Percentiles rank a stretch among this genome's conserved stretches.
These are phyloP conservation scores for Catocala nupta DNA, from an alignment of 2,888 invertebrate genomes.

Conservation along the genomic window DNA sequence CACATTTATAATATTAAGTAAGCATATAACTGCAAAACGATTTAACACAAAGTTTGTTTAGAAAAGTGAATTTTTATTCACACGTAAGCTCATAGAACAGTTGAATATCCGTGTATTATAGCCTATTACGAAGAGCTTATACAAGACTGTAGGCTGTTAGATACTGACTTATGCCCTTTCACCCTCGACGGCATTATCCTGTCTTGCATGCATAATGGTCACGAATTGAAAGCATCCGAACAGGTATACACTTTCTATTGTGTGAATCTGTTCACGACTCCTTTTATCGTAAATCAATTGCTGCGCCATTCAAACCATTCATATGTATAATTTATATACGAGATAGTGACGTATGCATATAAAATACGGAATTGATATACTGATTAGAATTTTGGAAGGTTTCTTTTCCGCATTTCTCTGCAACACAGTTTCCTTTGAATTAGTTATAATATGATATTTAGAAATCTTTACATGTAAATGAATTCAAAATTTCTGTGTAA, in stretches of 20 bases:
- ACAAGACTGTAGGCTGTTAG: constrained; percentile 16
- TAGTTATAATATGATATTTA: constrained; percentile 1
- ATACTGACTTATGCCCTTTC: constrained; percentile 50
- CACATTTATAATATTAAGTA: no score
- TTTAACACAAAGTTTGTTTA: no score
- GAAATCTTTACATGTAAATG: not conserved
- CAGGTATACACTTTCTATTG: constrained; percentile 59
- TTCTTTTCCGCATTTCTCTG: constrained; percentile 37
- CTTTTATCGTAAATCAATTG: constrained; percentile 48
- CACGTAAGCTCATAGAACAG: no score
- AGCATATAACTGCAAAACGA: no score
- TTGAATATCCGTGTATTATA: not conserved
- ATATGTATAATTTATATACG: constrained; percentile 21
- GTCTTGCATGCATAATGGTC: constrained; percentile 58
- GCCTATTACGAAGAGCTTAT: constrained; percentile 6
- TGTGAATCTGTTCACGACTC: constrained; percentile 58
- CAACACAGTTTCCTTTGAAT: constrained; percentile 22
- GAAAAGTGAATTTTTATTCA: no score
- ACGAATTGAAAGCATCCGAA: constrained; percentile 59
- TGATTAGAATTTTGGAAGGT: constrained; percentile 16
- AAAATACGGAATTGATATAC: constrained; percentile 24
- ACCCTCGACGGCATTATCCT: constrained; percentile 50
- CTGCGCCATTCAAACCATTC: constrained; percentile 21
- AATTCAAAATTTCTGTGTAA: no score
- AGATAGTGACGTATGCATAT: constrained; percentile 27